Evolutionary conservation across 2,113 vertebrate genomes (phyloP), one percentile per base, ranked within the genome.

Genomic region (Gasterosteus nipponicus): DNA sequence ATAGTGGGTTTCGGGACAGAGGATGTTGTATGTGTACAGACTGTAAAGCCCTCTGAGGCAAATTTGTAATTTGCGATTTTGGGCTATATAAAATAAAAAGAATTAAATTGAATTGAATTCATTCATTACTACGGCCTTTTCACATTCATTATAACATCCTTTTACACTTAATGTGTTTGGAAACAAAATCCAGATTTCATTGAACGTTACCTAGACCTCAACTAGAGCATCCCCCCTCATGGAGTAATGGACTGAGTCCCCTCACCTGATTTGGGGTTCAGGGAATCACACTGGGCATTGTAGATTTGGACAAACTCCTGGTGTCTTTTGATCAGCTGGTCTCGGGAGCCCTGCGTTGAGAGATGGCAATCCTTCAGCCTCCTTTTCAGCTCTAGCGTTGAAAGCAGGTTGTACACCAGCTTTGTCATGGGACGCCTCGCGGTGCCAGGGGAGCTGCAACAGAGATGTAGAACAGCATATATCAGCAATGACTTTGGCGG

Each of bases 251-350:
- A 62, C 10, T 2, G 41, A 49, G 15, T 19, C 9, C 7, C 11
- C 46, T 80, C 41, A 98, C 98, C 96, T 88, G 96, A 90, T 87
- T 94, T 96, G 57, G 98, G 98, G 39, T 91, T 90, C 0, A 98
- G 87, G n/a, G 98, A 92, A 71, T 99, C 97, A 75, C 98, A 97
- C 54, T 99, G 94, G 2, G 98, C 93, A 5, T 99, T 99, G 85
- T 96, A 98, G 78, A 95, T 92, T 19, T 96, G 95, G 42, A 96
- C 93, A 82, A 97, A 98, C 1, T 97, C 96, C 60, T 96, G 94
- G 80, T 97, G 97, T 6, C 96, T 94, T 84, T 88, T 95, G 38
- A 96, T 82, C 63, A 99, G 92, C 90, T 96, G 96, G 1, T 97
- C 95, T 42, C 96, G 94, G 42, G 74, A 92, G 4, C 98, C 98